phyloP scores from a whole-genome alignment of 2,113 vertebrate genomes.

The Labeo rohita region DNA sequence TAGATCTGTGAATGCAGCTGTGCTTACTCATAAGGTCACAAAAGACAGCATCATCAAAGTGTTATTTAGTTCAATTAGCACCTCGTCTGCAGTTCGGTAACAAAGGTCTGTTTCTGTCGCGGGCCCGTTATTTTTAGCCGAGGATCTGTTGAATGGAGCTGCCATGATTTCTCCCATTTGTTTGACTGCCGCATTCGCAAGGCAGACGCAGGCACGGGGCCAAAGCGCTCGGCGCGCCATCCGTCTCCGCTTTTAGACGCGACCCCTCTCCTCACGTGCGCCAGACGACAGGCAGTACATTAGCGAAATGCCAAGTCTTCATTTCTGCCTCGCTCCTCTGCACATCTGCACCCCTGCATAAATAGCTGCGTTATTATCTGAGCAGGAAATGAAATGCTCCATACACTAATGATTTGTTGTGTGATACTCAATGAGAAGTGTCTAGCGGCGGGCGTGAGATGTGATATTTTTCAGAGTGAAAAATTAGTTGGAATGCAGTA shows the following conservation, averaged over 20 bases:
- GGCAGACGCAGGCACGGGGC: conserved; percentile 30
- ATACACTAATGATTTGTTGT: conserved; percentile 19
- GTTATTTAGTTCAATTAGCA: conserved; percentile 58
- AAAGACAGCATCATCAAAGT: conserved; percentile 50
- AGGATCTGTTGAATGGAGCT: conserved; percentile 48
- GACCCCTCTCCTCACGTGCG: background rate
- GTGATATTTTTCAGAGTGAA: conserved; percentile 13
- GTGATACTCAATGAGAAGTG: background rate
- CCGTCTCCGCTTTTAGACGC: background rate
- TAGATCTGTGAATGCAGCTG: conserved; percentile 48
- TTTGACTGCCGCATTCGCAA: conserved; percentile 37
- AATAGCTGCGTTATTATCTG: conserved; percentile 23
- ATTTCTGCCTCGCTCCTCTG: conserved; percentile 21
- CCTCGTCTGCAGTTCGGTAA: conserved; percentile 36
- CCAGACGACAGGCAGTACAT: conserved; percentile 24
- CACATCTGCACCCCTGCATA: conserved; percentile 33
- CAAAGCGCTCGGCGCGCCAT: conserved; percentile 27
- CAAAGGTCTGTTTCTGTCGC: conserved; percentile 33
- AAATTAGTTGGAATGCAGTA: conserved; percentile 3
- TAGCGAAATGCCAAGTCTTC: conserved; percentile 38
- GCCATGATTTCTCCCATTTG: conserved; percentile 42
- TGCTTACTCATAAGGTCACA: conserved; percentile 51
- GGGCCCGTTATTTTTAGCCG: conserved; percentile 48
- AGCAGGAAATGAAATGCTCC: conserved; percentile 40
- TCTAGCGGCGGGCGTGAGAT: background rate